Conservation (phyloP, 23 tunicate species). For the Ascidia mentula region DNA sequence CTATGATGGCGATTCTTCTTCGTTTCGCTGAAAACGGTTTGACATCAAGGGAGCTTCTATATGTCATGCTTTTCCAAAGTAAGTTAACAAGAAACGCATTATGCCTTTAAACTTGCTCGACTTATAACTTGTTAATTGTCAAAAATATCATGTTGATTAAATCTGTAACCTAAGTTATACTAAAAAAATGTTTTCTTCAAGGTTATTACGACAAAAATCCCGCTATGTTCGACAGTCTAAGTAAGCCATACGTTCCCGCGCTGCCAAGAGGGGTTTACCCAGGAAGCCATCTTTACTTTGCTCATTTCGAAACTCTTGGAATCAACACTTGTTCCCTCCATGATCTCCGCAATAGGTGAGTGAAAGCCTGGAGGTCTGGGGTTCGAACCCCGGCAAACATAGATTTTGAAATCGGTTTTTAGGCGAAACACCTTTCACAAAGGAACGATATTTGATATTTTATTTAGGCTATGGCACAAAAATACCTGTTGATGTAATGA, state of each 20-base stretch:
- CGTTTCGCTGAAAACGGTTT: background rate
- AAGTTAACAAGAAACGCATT: background rate
- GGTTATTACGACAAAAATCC: slow-evolving; percentile 35
- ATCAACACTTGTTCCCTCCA: slow-evolving; percentile 97
- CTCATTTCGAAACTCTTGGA: slow-evolving; percentile 87
- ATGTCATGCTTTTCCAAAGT: background rate
- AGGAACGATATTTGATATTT: background rate
- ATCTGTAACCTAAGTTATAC: background rate
- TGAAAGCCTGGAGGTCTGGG: background rate
- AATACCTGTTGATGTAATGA: no score
- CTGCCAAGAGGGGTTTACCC: slow-evolving; percentile 95
- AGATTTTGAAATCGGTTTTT: no score
- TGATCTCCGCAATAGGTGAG: slow-evolving; percentile 81
- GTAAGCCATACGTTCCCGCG: slow-evolving; percentile 85
- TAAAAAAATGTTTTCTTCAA: background rate
- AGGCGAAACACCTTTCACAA: background rate
- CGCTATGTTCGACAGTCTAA: slow-evolving; percentile 44
- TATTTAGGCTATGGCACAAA: background rate
- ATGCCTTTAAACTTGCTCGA: background rate
- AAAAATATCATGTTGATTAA: background rate
- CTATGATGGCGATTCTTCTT: background rate
- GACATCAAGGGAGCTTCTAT: background rate
- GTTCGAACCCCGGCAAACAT: no score
- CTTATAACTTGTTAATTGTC: background rate
- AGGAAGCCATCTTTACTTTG: slow-evolving; percentile 88